Base-by-base conservation (phyloP, 2,888 invertebrate species). In the Zhengitettix transpicula region DNA sequence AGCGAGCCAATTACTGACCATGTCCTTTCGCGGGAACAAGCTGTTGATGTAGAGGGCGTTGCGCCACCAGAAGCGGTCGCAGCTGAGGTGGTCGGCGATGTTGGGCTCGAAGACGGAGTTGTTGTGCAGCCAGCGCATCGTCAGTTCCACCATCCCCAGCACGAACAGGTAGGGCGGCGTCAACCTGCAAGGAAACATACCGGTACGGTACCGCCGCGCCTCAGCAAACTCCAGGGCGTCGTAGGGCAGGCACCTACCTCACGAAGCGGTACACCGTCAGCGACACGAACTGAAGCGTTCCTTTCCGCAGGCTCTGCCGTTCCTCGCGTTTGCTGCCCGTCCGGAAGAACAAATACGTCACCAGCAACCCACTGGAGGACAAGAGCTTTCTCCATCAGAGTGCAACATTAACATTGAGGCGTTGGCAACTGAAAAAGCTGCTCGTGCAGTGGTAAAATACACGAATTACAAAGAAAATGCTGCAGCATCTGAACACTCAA, bases 21-120 rank as follows among this genome's bases (percentile, higher is more conserved):
- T 85, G 69, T 88, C 87, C 40, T 77, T 75, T 69, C 84, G 82
- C 0, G 86, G 84, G 70, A 79, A 89, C 69, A 87, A 79, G 68
- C 88, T 89, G 72, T 89, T 89, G 68, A 89, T 84, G 70, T 88
- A 89, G 15, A 89, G 75, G n/a, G 85, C 77, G 68, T 90, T 89
- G 61, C 89, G 77, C 89, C 89, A 90, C 89, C 89, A 90, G 71
- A 78, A 87, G 64, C 79, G 77, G 58, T 81, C 81, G 69, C 89
- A 89, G n/a, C 82, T 87, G 56, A 82, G 72, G 65, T 86, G 81
- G 69, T 86, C 85, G 60, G 79, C 77, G 17, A 85, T 79, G 0
- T 83, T 82, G 0, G 87, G 82, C 64, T 87, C 83, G 68, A 88
- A 87, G 2, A 89, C 83, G 0, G 86, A 83, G 64, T 81, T 78